Evolutionary conservation across 2,888 invertebrate genomes (phyloP).

Genomic region (Seladonia tumulorum): DNA sequence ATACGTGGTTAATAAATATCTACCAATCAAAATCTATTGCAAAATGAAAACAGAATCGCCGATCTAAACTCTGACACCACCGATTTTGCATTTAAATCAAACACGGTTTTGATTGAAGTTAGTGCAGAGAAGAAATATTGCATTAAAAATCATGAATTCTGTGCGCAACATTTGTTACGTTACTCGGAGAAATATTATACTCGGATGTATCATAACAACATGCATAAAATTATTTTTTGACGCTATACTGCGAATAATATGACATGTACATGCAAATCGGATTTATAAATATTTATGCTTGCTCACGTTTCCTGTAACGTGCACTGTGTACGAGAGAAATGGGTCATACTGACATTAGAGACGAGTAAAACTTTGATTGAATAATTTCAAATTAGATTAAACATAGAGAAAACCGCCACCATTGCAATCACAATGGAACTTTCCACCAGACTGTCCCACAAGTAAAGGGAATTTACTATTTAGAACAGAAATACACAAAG

Average conservation of each 20-base stretch:
- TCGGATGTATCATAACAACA: not conserved
- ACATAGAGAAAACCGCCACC: not conserved
- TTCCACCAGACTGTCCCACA: not conserved
- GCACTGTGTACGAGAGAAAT: not conserved
- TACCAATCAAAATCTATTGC: not conserved
- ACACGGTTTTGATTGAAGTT: not conserved
- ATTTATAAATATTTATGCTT: not conserved
- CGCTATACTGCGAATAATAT: not conserved
- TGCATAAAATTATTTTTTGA: not conserved
- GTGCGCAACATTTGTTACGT: too few relatives aligned
- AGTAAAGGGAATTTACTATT: too few relatives aligned
- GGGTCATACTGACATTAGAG: not conserved
- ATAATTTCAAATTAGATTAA: not conserved
- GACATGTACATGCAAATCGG: not conserved
- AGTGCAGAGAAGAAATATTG: too few relatives aligned
- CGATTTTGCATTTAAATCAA: not conserved
- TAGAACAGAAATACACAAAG: too few relatives aligned
- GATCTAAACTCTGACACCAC: not conserved
- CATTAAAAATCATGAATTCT: not conserved
- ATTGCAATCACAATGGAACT: not conserved
- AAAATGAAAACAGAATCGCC: not conserved
- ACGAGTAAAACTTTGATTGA: not conserved
- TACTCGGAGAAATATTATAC: not conserved
- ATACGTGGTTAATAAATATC: too few relatives aligned
- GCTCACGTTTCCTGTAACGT: not conserved